phyloP scores from a whole-genome alignment of 2,797 vertebrate species.

The Pogonophryne albipinna region DNA sequence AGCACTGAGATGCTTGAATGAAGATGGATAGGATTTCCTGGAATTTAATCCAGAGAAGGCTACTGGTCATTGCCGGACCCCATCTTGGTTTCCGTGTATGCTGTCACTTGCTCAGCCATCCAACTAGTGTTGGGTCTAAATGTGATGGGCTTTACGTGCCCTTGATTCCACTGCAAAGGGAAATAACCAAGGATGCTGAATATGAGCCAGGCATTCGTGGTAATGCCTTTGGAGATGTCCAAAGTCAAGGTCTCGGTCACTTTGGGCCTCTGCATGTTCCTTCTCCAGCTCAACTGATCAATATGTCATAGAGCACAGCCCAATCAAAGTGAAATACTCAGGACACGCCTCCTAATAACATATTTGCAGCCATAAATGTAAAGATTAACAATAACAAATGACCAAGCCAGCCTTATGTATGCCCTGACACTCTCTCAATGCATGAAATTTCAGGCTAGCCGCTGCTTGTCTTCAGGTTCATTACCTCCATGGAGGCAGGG shows the following conservation, averaged over 20 bases:
- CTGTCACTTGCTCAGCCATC: conserved; percentile 75
- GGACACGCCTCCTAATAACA: conserved; percentile 83
- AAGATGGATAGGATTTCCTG: conserved; percentile 80
- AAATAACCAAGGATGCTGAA: conserved; percentile 76
- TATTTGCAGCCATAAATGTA: conserved; percentile 86
- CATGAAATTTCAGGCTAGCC: conserved; percentile 85
- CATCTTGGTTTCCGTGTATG: conserved; percentile 64
- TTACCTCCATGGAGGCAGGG: conserved; percentile 82
- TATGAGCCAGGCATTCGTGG: conserved; percentile 69
- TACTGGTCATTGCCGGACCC: conserved; percentile 71
- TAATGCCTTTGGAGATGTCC: conserved; percentile 75
- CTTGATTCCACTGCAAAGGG: conserved; percentile 77
- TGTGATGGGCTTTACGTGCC: conserved; percentile 74
- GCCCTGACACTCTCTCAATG: conserved; percentile 79
- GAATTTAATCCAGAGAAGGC: conserved; percentile 74
- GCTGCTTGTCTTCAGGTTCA: conserved; percentile 86
- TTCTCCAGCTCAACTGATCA: conserved; percentile 73
- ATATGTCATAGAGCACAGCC: conserved; percentile 77
- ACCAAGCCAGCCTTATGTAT: conserved; percentile 73
- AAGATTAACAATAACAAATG: conserved; percentile 88
- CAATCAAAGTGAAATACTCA: conserved; percentile 80
- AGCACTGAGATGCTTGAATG: conserved; percentile 77
- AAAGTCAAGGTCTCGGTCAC: conserved; percentile 81
- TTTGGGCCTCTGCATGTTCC: conserved; percentile 55
- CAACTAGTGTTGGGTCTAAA: conserved; percentile 60